Evolutionary conservation across 2,888 invertebrate genomes (phyloP).

Genomic region (Catocala sponsa): DNA sequence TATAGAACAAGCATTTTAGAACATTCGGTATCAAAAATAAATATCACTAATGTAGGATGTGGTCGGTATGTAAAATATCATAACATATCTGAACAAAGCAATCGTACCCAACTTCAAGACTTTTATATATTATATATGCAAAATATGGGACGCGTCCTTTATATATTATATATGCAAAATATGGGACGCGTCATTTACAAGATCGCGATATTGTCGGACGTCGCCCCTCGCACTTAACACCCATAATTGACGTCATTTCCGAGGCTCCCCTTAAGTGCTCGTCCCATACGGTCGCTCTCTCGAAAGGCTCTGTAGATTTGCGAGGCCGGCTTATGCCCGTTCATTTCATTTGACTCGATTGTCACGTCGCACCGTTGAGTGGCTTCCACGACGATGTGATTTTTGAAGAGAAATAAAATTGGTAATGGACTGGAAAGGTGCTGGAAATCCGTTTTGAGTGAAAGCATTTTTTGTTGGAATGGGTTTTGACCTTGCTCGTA

Average conservation of each 20-base stretch:
- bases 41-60: too few relatives aligned
- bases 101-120: conserved; percentile 40
- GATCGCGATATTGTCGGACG: conserved; percentile 44
- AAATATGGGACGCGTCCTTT: conserved; percentile 53
- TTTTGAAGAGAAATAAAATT: conserved; percentile 83
- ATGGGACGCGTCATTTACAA: conserved; percentile 48
- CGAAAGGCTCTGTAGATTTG: conserved; percentile 81
- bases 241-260: conserved; percentile 86
- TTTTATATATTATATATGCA: conserved; percentile 50
- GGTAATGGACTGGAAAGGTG: conserved; percentile 85
- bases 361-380: conserved; percentile 82
- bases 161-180: conserved; percentile 57
- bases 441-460: conserved; percentile 60
- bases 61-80: too few relatives aligned
- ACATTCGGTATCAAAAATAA: too few relatives aligned
- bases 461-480: conserved; percentile 61
- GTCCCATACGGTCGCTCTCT: conserved; percentile 66
- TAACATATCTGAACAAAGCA: conserved; percentile 25
- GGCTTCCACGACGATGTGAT: conserved; percentile 75
- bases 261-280: conserved; percentile 81
- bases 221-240: conserved; percentile 76
- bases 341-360: conserved; percentile 84
- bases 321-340: conserved; percentile 81
- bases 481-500: conserved; percentile 46
- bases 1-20: too few relatives aligned